Percentiles rank a stretch among this genome's conserved stretches.
Evolutionary conservation across 2,888 invertebrate species (phyloP).

Genomic region (Trichopria drosophilae): DNA sequence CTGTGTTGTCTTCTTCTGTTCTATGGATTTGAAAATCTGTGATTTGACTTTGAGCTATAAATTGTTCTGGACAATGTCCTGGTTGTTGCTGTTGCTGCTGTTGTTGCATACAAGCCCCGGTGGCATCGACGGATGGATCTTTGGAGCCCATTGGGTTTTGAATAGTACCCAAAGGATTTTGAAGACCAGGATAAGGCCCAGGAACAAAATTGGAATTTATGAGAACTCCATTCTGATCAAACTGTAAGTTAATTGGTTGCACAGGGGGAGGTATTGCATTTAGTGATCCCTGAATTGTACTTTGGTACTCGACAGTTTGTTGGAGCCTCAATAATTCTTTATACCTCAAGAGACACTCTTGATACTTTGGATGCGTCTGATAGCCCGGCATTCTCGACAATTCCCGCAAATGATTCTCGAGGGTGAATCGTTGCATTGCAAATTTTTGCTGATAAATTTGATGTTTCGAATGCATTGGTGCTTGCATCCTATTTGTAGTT

Average conservation of each 20-base stretch:
- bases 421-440: slow-evolving; percentile 49
- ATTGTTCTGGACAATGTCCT: no score
- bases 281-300: slow-evolving; percentile 42
- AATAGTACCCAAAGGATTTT: no score
- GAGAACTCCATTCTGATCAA: slow-evolving; percentile 54
- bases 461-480: slow-evolving; percentile 42
- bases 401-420: slow-evolving; percentile 51
- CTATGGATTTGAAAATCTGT: slow-evolving; percentile 14
- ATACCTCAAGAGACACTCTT: slow-evolving; percentile 50
- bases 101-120: no score
- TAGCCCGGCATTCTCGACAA: slow-evolving; percentile 51
- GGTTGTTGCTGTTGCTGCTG: slow-evolving; percentile 19
- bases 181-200: slow-evolving; percentile 37
- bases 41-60: slow-evolving; percentile 25
- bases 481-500: slow-evolving; percentile 18
- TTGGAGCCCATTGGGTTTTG: slow-evolving; percentile 23
- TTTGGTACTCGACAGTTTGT: slow-evolving; percentile 49
- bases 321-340: slow-evolving; percentile 50
- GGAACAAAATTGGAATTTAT: slow-evolving; percentile 51
- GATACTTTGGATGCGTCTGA: slow-evolving; percentile 53
- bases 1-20: slow-evolving; percentile 5
- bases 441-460: slow-evolving; percentile 51
- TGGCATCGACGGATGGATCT: no score
- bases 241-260: slow-evolving; percentile 53
- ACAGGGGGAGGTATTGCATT: slow-evolving; percentile 28